Percentiles rank a stretch among this genome's conserved stretches.
Evolutionary conservation across 2,113 vertebrate genomes (phyloP).

Genomic region (Corythaixoides concolor): DNA sequence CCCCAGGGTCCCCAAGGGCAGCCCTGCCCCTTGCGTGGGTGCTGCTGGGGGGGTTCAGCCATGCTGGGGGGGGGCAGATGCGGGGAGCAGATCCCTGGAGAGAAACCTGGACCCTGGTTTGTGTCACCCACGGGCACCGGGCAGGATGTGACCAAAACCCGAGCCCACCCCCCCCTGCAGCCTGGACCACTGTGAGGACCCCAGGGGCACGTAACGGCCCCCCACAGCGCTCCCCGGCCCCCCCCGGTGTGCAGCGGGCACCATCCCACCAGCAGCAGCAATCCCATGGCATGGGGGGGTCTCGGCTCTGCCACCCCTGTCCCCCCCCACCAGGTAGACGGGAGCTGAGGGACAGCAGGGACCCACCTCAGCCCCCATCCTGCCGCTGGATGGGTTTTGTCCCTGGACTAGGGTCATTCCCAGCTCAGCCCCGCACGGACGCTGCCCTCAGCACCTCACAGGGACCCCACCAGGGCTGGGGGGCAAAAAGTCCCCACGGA

Average conservation of each 20-base stretch:
- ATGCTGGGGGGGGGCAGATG: accelerated
- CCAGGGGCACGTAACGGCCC: background rate
- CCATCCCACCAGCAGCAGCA: background rate
- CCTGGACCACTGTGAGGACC: background rate
- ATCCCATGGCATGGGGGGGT: background rate
- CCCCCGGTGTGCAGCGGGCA: background rate
- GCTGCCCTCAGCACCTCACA: background rate
- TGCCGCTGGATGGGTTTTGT: background rate
- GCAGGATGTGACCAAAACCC: background rate
- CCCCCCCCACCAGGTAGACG: background rate
- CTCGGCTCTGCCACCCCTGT: background rate
- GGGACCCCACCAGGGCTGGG: no score
- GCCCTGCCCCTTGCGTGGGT: background rate
- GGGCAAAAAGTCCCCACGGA: no score
- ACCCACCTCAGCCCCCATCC: accelerated
- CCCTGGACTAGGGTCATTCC: background rate
- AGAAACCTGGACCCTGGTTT: background rate
- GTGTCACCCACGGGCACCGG: background rate
- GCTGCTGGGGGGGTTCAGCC: background rate
- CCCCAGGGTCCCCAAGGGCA: no score
- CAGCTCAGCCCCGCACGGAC: accelerated
- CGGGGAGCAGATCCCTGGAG: background rate
- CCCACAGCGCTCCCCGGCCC: no score
- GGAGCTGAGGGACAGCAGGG: background rate
- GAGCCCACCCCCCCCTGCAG: background rate